These are phyloP conservation scores for Lepidothrix coronata DNA, from an alignment of 2,113 vertebrate genomes.

Conservation along the genomic window DNA sequence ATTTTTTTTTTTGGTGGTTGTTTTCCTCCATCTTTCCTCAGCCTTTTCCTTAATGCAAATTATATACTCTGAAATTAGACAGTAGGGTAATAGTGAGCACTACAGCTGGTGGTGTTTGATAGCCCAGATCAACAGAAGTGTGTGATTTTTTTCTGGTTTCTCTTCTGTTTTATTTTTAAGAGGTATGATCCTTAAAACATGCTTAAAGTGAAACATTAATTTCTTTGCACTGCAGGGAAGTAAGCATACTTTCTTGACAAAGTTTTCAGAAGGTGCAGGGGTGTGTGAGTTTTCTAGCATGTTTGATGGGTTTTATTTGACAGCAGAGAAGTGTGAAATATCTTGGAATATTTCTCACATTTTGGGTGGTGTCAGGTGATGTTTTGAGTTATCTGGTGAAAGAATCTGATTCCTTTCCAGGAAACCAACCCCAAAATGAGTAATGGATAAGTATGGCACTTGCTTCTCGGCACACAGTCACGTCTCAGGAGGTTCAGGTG, in stretches of 20 bases:
- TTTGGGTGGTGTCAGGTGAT: neutral
- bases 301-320: neutral
- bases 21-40: neutral
- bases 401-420: neutral
- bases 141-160: neutral
- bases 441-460: neutral
- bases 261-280: neutral
- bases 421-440: neutral
- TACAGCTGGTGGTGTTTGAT: neutral
- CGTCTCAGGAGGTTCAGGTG: neutral
- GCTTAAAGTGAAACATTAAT: neutral
- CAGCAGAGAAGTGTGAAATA: neutral
- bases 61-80: neutral
- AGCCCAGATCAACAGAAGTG: neutral
- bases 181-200: neutral
- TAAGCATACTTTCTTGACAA: neutral
- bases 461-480: accelerated
- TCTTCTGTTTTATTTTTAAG: neutral
- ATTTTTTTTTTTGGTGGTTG: neutral
- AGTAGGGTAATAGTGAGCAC: neutral
- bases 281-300: neutral
- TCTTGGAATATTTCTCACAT: neutral
- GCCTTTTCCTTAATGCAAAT: neutral
- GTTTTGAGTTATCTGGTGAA: neutral
- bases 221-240: neutral